These are phyloP conservation scores for Tenrec ecaudatus DNA, from an alignment of 2,113 vertebrate species.

Conservation along the genomic window DNA sequence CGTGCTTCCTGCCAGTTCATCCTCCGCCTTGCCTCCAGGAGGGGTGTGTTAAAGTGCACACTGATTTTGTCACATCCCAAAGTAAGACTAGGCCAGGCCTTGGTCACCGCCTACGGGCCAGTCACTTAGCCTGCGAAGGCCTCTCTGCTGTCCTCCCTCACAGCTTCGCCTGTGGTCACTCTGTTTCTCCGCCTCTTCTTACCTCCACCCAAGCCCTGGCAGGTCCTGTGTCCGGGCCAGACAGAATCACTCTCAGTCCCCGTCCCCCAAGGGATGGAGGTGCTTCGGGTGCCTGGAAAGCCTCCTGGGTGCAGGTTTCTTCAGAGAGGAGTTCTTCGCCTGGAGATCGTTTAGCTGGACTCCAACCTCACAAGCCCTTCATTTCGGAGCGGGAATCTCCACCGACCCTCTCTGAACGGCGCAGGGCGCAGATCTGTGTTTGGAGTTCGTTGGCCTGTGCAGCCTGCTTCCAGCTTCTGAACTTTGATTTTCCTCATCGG, in stretches of 20 bases:
- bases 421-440: background rate
- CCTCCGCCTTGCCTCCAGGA: background rate
- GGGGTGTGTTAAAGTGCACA: background rate
- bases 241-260: background rate
- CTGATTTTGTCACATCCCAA: background rate
- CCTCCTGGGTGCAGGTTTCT: background rate
- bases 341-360: no score
- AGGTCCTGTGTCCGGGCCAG: background rate
- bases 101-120: background rate
- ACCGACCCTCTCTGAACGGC: background rate
- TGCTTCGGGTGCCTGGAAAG: background rate
- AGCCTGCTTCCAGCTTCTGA: background rate
- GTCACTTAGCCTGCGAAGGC: background rate
- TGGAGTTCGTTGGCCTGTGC: background rate
- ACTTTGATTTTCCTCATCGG: background rate
- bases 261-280: fast-evolving
- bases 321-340: background rate
- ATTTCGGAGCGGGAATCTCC: background rate
- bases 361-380: background rate
- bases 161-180: fast-evolving
- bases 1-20: background rate
- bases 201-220: fast-evolving
- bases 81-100: no score
- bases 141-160: fast-evolving
- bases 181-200: background rate